Evolutionary conservation across 2,888 invertebrate genomes (phyloP).

Genomic region (Dryococelus australis): DNA sequence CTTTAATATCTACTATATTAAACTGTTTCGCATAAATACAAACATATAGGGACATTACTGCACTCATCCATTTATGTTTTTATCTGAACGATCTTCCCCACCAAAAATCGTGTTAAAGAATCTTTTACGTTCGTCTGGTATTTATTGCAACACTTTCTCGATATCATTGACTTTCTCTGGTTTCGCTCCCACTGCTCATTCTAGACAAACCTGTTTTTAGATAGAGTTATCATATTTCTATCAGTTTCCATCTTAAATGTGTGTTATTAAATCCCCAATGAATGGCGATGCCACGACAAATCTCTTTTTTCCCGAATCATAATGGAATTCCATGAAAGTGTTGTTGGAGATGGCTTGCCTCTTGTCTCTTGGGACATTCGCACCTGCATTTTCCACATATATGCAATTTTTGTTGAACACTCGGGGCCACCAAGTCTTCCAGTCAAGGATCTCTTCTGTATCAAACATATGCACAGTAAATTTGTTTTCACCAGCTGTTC

Average conservation of each 20-base stretch:
- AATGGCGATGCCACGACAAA: neutral
- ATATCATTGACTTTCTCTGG: neutral
- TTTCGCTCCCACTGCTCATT: neutral
- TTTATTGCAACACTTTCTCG: neutral
- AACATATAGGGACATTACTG: too few relatives aligned
- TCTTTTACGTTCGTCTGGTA: neutral
- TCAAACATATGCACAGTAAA: slow-evolving; percentile 19
- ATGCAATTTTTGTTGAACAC: neutral
- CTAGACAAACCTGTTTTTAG: neutral
- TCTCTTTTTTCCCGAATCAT: neutral
- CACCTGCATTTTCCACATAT: neutral
- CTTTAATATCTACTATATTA: neutral
- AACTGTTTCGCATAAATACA: neutral
- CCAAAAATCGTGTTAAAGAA: slow-evolving; percentile 9
- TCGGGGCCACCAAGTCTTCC: neutral
- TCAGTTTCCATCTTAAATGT: slow-evolving; percentile 1
- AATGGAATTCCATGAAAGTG: slow-evolving; percentile 17
- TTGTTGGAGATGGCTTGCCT: neutral
- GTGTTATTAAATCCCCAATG: neutral
- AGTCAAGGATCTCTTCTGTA: neutral
- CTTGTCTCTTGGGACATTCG: slow-evolving; percentile 18
- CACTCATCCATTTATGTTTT: neutral
- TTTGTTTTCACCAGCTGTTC: neutral
- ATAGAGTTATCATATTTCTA: neutral
- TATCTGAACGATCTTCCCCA: neutral